Evolutionary conservation across 92 coral and sea anemone genomes (phyloP).

Genomic region (Phenganax stokvisi): DNA sequence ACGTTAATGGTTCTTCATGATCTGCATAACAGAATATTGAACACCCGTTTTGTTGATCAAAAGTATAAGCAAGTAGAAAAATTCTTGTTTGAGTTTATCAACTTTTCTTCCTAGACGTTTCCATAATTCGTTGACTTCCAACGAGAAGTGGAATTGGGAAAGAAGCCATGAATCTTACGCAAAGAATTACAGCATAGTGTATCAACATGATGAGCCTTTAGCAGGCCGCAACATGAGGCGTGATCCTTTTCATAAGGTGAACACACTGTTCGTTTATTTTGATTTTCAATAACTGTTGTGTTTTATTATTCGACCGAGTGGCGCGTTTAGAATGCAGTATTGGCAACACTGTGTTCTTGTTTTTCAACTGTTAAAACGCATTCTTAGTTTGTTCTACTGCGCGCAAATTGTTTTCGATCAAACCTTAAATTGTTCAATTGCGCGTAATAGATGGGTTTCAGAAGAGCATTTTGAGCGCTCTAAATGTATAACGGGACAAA

Average conservation of each 20-base stretch:
- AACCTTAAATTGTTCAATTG: too few relatives aligned
- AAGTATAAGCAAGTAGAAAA: not conserved
- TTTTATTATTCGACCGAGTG: not conserved
- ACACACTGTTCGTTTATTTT: too few relatives aligned
- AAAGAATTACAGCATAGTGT: slow-evolving; percentile 88
- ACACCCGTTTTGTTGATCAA: too few relatives aligned
- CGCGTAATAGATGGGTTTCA: not conserved
- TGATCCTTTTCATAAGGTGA: slow-evolving; percentile 86
- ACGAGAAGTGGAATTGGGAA: slow-evolving; percentile 75
- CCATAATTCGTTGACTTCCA: slow-evolving; percentile 74
- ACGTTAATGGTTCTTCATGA: too few relatives aligned
- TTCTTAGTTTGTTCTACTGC: not conserved
- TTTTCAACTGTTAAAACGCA: not conserved
- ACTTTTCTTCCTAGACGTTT: slow-evolving; percentile 60
- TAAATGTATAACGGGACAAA: too few relatives aligned
- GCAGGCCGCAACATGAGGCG: slow-evolving; percentile 91
- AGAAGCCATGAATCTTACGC: slow-evolving; percentile 97
- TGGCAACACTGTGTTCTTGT: not conserved
- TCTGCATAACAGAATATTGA: too few relatives aligned
- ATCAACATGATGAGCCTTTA: slow-evolving; percentile 90
- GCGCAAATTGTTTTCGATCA: too few relatives aligned
- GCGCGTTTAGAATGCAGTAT: too few relatives aligned
- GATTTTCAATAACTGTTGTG: not conserved
- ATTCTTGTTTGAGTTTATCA: not conserved
- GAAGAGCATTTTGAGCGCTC: not conserved